These are phyloP conservation scores for Nomada goodeniana DNA, from an alignment of 2,888 invertebrate species.

Conservation along the genomic window DNA sequence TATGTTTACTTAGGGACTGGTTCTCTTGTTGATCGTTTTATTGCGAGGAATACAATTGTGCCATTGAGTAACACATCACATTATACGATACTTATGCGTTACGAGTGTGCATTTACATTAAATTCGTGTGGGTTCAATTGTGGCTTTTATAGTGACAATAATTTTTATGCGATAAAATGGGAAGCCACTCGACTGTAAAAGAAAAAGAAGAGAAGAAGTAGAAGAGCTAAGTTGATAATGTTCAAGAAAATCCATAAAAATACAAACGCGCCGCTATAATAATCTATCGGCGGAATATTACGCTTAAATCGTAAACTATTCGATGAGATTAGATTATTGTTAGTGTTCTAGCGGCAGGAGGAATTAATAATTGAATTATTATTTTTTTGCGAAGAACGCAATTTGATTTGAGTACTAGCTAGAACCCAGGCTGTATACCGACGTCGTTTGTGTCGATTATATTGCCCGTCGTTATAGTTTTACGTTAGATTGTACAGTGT, in stretches of 20 bases:
- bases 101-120: constrained; percentile 62
- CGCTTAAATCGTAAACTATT: constrained; percentile 62
- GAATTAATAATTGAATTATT: constrained; percentile 58
- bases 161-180: constrained; percentile 69
- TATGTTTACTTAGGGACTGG: constrained; percentile 77
- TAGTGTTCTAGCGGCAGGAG: constrained; percentile 48
- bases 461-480: constrained; percentile 72
- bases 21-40: constrained; percentile 74
- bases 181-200: constrained; percentile 52
- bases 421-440: constrained; percentile 58
- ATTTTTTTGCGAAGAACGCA: constrained; percentile 53
- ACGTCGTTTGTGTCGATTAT: constrained; percentile 59
- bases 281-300: constrained; percentile 57
- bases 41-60: constrained; percentile 58
- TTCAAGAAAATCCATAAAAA: constrained; percentile 36
- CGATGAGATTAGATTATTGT: constrained; percentile 56
- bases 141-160: constrained; percentile 75
- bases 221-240: constrained; percentile 39
- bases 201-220: neutral
- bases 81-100: constrained; percentile 57
- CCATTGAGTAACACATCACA: constrained; percentile 52
- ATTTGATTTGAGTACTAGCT: constrained; percentile 58
- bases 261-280: constrained; percentile 50
- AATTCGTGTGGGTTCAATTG: constrained; percentile 65
- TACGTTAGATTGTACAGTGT: constrained; percentile 76